A percentile compares a stretch with the other conserved stretches of the same genome.
Conservation (phyloP, 1,140 invertebrate genomes). For the Aphidius gifuensis region DNA sequence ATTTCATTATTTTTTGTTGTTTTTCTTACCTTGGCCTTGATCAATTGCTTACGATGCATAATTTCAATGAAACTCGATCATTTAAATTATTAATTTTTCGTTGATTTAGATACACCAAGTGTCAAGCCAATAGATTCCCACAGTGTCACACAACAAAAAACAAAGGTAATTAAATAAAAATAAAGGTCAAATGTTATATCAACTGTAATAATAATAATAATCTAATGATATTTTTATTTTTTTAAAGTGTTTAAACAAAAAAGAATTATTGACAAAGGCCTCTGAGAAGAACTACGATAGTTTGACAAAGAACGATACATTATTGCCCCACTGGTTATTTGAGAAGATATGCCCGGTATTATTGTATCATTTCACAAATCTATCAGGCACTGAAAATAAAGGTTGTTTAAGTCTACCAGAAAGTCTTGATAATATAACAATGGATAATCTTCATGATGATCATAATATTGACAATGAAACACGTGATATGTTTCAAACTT, state of each 20-base stretch:
- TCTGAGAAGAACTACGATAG: slow-evolving; percentile 35
- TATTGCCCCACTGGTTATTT: slow-evolving; percentile 48
- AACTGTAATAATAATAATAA: background rate
- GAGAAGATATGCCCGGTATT: slow-evolving; percentile 63
- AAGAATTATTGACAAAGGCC: slow-evolving; percentile 45
- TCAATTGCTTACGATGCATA: background rate
- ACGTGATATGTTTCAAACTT: slow-evolving; percentile 60
- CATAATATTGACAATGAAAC: slow-evolving; percentile 30
- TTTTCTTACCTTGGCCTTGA: too few relatives aligned
- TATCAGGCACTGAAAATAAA: slow-evolving; percentile 52
- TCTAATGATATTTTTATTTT: background rate
- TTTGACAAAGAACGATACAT: slow-evolving; percentile 31
- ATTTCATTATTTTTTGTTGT: too few relatives aligned
- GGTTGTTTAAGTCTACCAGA: slow-evolving; percentile 57
- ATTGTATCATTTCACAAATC: slow-evolving; percentile 61
- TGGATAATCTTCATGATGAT: slow-evolving; percentile 25
- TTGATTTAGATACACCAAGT: background rate
- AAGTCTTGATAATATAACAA: slow-evolving; percentile 26
- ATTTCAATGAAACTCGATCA: background rate
- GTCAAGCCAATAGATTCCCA: slow-evolving; percentile 1
- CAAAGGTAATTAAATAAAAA: slow-evolving; percentile 1
- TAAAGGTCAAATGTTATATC: background rate
- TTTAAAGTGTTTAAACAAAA: slow-evolving; percentile 50
- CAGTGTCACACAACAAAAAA: background rate
- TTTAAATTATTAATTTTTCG: slow-evolving; percentile 4